Base-by-base conservation (phyloP, 1,140 invertebrate genomes). In the Leptinotarsa undecemlineata region DNA sequence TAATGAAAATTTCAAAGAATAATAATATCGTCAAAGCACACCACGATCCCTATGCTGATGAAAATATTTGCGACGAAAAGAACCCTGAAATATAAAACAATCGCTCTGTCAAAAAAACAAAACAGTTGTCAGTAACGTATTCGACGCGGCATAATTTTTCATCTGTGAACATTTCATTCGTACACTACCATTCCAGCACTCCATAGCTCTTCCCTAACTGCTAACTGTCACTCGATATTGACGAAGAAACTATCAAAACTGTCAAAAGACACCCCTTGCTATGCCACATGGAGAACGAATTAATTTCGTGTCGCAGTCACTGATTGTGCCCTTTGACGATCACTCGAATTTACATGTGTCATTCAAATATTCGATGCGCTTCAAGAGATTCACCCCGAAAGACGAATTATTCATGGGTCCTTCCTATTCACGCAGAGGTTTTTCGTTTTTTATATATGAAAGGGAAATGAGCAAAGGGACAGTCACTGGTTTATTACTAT, bases 331-430 rank as follows among this genome's bases (percentile, higher is more conserved):
- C 51, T 57, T 57, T 57, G 51, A 57, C 51, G 17, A 57, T 57
- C 51, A 57, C n/a, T 57, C 19, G 19, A 57, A 72, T 74, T 74
- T 74, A 69, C 73, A 74, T 74, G 68, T 74, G 73, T 71, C 73
- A 74, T 51, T 74, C 73, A 74, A 48, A 61, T 64, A 71, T 74
- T 71, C 68, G 73, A 74, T 26, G 71, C 73, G 73, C 26, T 70
- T 21, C 20, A 15, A 68, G 33, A 68, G 23, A 42, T 68, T 64
- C 20, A 4, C 14, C 51, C 13, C 14, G 15, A 17, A 57, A 57
- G 51, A 57, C 15, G 51, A 57, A 57, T 57, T 57, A 57, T 57
- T 57, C 51, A 57, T 57, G 51, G 51, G 6, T 15, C n/a, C 15
- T 15, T 57, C 51, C 51, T 57, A 15, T 17, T 57, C 51, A n/a